phyloP scores from a whole-genome alignment of 2,113 vertebrate genomes.

The Larimichthys crocea region DNA sequence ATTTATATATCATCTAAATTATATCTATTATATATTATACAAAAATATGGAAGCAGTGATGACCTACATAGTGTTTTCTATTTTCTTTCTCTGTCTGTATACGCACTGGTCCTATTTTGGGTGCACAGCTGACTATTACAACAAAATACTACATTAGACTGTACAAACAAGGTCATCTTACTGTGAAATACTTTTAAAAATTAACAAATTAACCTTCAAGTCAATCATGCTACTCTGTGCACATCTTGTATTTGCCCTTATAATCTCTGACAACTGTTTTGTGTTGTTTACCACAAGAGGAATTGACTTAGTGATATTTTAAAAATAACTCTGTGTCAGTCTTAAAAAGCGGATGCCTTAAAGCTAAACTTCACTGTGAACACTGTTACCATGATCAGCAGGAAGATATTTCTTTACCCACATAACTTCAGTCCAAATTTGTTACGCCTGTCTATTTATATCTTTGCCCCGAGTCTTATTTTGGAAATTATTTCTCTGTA shows the following conservation, averaged over 20 bases:
- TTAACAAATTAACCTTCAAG: neutral
- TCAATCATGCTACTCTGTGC: neutral
- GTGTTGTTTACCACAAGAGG: neutral
- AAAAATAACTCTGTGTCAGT: conserved; percentile 13
- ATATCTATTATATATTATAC: neutral
- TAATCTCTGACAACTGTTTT: neutral
- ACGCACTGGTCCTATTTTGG: conserved; percentile 41
- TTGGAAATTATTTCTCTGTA: conserved; percentile 43
- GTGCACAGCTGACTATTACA: conserved; percentile 4
- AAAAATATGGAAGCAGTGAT: neutral
- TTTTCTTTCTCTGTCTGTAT: conserved; percentile 13
- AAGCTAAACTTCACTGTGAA: conserved; percentile 14
- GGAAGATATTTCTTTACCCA: conserved; percentile 32
- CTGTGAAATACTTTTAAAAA: conserved; percentile 28
- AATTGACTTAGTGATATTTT: neutral
- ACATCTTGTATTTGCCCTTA: neutral
- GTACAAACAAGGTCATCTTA: conserved; percentile 17
- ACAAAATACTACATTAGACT: conserved; percentile 35
- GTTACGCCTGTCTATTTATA: conserved; percentile 57
- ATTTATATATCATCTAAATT: neutral
- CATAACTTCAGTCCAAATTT: conserved; percentile 40
- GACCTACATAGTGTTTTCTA: neutral
- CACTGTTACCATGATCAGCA: conserved; percentile 11
- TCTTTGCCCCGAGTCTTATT: conserved; percentile 21
- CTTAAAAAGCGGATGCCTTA: neutral